phyloP scores from a whole-genome alignment of 2,797 vertebrate species.

The Manis crassicaudata region DNA sequence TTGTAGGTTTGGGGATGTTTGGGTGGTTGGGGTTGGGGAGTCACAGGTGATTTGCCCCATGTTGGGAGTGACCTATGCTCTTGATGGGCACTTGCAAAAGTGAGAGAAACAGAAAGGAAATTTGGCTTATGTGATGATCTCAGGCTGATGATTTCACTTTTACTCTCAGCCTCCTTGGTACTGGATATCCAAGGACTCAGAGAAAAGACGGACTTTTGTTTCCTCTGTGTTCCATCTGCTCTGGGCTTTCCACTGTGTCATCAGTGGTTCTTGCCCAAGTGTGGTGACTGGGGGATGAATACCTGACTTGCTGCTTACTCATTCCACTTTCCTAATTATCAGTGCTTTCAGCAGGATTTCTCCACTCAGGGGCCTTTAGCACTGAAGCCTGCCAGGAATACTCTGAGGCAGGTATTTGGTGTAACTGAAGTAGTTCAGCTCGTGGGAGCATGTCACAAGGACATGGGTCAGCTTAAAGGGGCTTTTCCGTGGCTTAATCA shows the following conservation, averaged over 20 bases:
- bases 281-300: background rate
- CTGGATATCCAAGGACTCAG: background rate
- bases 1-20: background rate
- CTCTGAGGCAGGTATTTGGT: too few species aligned
- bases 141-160: background rate
- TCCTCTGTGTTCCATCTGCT: background rate
- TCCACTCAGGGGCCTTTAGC: background rate
- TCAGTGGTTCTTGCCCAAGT: background rate
- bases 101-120: background rate
- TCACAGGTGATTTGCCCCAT: background rate
- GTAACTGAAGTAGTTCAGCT: too few species aligned
- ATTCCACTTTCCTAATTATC: background rate
- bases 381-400: background rate
- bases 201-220: background rate
- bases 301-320: background rate
- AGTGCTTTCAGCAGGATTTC: background rate
- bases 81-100: background rate
- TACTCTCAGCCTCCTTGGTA: background rate
- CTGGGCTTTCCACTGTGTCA: background rate
- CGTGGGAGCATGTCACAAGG: background rate
- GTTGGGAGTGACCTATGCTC: too few species aligned
- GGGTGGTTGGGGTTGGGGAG: background rate
- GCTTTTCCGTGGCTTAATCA: background rate
- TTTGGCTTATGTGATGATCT: background rate
- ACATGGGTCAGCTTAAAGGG: background rate